These are phyloP conservation scores for Samia ricini DNA, from an alignment of 1,140 invertebrate genomes.

Conservation along the genomic window DNA sequence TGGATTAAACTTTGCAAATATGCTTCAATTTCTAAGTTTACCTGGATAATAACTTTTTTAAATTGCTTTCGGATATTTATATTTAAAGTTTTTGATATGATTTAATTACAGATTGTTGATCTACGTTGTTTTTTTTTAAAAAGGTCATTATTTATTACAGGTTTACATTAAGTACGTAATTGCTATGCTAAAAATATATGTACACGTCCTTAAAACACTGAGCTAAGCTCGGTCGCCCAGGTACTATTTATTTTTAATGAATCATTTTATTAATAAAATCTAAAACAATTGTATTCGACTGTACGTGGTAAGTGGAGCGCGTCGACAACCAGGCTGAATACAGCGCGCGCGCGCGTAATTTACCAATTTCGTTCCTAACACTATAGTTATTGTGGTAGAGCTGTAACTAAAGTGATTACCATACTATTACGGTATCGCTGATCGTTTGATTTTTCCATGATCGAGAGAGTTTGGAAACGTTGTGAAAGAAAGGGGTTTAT, in stretches of 20 bases:
- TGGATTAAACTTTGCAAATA: too few relatives aligned
- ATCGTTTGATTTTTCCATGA: neutral
- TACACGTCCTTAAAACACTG: too few relatives aligned
- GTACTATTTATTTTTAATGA: neutral
- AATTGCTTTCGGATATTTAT: too few relatives aligned
- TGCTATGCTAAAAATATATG: too few relatives aligned
- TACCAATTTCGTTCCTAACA: constrained; percentile 33
- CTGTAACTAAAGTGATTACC: neutral
- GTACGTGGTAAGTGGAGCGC: constrained; percentile 39
- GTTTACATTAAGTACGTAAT: too few relatives aligned
- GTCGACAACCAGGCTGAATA: constrained; percentile 36
- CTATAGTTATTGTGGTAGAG: neutral
- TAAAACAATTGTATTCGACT: constrained; percentile 14
- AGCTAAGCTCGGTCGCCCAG: too few relatives aligned
- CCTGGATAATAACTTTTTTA: too few relatives aligned
- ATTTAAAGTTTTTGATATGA: too few relatives aligned
- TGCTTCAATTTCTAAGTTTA: too few relatives aligned
- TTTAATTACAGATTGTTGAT: too few relatives aligned
- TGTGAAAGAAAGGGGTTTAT: neutral
- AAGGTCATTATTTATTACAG: too few relatives aligned
- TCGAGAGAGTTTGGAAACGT: neutral
- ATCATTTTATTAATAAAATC: neutral
- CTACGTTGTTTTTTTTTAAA: too few relatives aligned
- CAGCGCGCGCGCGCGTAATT: constrained; percentile 25
- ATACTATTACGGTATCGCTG: neutral